phyloP scores from a whole-genome alignment of 2,797 vertebrate genomes.

The Emys orbicularis region DNA sequence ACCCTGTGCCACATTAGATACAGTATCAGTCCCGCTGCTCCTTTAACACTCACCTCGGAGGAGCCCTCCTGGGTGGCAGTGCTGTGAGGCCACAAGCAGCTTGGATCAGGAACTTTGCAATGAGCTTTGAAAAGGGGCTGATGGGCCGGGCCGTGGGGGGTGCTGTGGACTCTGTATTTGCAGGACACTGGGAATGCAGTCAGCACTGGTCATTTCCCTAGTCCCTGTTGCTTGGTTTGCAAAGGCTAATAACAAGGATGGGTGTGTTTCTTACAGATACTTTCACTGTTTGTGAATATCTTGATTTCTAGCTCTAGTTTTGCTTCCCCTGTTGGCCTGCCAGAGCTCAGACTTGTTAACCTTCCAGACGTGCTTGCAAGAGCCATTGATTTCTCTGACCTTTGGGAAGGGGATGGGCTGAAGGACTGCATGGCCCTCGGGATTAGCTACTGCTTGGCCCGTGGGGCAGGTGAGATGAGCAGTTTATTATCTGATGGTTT shows the following conservation, averaged over 20 bases:
- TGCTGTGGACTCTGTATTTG: rapidly evolving
- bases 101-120: neutral
- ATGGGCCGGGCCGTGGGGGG: rapidly evolving
- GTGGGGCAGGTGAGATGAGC: neutral
- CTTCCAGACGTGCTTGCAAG: neutral
- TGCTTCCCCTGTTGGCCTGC: neutral
- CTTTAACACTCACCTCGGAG: conserved; percentile 68
- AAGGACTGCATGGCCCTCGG: neutral
- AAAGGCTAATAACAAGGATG: neutral
- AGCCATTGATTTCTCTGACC: neutral
- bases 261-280: neutral
- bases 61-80: conserved; percentile 63
- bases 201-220: rapidly evolving
- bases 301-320: neutral
- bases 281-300: neutral
- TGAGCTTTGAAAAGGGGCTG: neutral
- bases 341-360: neutral
- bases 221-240: neutral
- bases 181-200: neutral
- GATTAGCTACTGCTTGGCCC: neutral
- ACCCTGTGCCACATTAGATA: conserved; percentile 65
- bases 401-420: rapidly evolving
- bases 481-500: neutral
- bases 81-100: rapidly evolving
- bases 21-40: conserved; percentile 63